A percentile compares a stretch with the other conserved stretches of the same genome.
Conservation (phyloP, 2,797 vertebrate genomes). For the Echiichthys vipera region DNA sequence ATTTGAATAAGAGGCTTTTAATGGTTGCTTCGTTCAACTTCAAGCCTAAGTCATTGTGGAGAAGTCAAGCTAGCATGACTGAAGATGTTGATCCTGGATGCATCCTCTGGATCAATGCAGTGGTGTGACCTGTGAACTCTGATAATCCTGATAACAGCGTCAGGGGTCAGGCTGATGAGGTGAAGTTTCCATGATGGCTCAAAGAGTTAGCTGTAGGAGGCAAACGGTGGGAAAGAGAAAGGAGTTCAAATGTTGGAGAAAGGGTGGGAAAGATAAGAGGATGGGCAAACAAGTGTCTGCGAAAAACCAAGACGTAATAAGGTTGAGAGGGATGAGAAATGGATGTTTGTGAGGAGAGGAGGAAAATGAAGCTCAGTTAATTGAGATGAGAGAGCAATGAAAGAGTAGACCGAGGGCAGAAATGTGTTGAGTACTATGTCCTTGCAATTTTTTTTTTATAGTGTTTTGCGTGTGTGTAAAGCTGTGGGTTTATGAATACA, state of each 20-base stretch:
- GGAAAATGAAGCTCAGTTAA: constrained; percentile 2
- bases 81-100: constrained; percentile 48
- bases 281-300: background rate
- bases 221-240: constrained; percentile 24
- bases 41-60: constrained; percentile 47
- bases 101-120: constrained; percentile 40
- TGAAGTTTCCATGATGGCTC: constrained; percentile 34
- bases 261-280: background rate
- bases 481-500: constrained; percentile 18
- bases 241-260: constrained; percentile 11
- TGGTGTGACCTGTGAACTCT: constrained; percentile 36
- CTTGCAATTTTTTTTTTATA: background rate
- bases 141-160: constrained; percentile 41
- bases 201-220: constrained; percentile 3
- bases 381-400: constrained; percentile 6
- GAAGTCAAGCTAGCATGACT: constrained; percentile 28
- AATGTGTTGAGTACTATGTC: constrained; percentile 51
- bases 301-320: constrained; percentile 18
- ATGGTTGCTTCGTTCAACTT: constrained; percentile 56
- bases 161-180: constrained; percentile 41
- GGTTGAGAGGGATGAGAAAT: background rate
- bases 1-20: constrained; percentile 74
- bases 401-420: constrained; percentile 18
- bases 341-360: constrained; percentile 11
- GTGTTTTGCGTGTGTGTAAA: constrained; percentile 7